Conservation (phyloP, 2,888 invertebrate species). For the Mimachlamys varia region DNA sequence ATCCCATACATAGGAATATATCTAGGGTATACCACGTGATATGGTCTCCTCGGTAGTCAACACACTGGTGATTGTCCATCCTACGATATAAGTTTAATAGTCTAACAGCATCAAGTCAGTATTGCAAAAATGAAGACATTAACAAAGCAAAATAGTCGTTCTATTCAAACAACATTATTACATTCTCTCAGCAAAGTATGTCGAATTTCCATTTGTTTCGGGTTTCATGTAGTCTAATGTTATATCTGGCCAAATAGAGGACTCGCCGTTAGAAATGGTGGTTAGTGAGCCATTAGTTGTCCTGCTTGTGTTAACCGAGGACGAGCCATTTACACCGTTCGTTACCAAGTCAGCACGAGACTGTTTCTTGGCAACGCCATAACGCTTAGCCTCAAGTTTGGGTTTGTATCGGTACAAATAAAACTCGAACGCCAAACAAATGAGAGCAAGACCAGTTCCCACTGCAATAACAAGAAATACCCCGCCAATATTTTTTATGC, state of each 20-base stretch:
- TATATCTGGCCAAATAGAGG: conserved; percentile 28
- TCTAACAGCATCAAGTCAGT: neutral
- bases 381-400: conserved; percentile 55
- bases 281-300: neutral
- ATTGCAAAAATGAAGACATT: neutral
- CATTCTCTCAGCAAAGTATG: conserved; percentile 16
- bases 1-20: too few relatives aligned
- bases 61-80: too few relatives aligned
- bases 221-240: neutral
- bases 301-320: conserved; percentile 3
- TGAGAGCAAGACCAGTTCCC: conserved; percentile 94
- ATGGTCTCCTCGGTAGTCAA: too few relatives aligned
- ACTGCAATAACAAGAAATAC: conserved; percentile 99
- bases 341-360: conserved; percentile 38
- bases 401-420: conserved; percentile 77
- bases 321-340: conserved; percentile 28
- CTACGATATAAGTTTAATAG: neutral
- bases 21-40: too few relatives aligned
- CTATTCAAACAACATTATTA: neutral
- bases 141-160: too few relatives aligned
- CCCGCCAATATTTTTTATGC: conserved; percentile 97
- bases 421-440: conserved; percentile 96
- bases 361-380: conserved; percentile 50
- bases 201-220: conserved; percentile 22
- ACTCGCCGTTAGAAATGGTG: conserved; percentile 31